Percentiles rank a stretch among this genome's conserved stretches.
Conservation (phyloP, 2,888 invertebrate species). For the Amorpha juglandis region DNA sequence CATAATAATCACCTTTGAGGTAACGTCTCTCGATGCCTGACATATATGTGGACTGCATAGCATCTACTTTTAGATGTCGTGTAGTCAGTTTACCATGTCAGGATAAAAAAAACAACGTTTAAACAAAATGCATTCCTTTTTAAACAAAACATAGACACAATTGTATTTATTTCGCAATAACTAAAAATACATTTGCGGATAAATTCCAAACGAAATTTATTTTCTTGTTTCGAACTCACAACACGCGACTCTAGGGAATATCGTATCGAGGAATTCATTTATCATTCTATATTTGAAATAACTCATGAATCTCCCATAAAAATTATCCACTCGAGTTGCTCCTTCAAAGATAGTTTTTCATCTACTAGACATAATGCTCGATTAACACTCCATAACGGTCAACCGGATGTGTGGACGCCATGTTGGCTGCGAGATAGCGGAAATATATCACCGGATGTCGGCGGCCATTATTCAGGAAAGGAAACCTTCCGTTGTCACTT, state of each 20-base stretch:
- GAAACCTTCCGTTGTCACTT: conserved; percentile 74
- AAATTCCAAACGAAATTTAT: neutral
- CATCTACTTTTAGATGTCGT: too few relatives aligned
- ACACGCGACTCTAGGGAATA: neutral
- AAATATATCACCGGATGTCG: conserved; percentile 82
- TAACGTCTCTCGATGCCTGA: too few relatives aligned
- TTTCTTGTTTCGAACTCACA: neutral
- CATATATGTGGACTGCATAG: too few relatives aligned
- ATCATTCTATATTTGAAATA: conserved; percentile 8
- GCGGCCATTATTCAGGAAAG: conserved; percentile 80
- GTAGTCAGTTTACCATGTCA: too few relatives aligned
- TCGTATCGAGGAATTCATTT: neutral
- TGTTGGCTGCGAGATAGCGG: conserved; percentile 79
- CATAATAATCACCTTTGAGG: too few relatives aligned
- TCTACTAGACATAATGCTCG: conserved; percentile 77
- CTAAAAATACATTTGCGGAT: too few relatives aligned
- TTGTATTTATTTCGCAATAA: too few relatives aligned
- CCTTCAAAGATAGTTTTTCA: conserved; percentile 73
- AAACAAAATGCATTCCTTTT: too few relatives aligned
- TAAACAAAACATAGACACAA: too few relatives aligned
- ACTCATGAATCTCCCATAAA: conserved; percentile 43
- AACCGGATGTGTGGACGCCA: conserved; percentile 77
- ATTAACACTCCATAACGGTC: conserved; percentile 83
- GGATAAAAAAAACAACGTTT: too few relatives aligned
- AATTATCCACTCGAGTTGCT: conserved; percentile 57